These are phyloP conservation scores for Bothrops jararaca DNA, from an alignment of 2,113 vertebrate genomes.

Conservation along the genomic window DNA sequence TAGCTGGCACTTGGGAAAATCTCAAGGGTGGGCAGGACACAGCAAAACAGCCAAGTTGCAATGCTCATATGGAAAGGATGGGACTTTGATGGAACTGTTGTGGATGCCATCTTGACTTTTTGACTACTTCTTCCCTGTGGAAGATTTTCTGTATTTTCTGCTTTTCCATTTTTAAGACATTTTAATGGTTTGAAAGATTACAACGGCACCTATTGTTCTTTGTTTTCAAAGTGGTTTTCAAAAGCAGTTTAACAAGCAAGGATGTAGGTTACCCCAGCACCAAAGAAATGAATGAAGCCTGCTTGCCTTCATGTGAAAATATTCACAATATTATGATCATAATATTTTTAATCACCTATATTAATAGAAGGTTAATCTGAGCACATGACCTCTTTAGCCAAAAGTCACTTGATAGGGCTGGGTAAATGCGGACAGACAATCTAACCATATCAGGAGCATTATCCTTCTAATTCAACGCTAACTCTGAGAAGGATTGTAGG, in stretches of 20 bases:
- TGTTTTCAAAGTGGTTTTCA: not conserved
- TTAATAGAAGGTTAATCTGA: not conserved
- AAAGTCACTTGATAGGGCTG: not conserved
- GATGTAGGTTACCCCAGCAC: not conserved
- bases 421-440: not conserved
- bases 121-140: not conserved
- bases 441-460: not conserved
- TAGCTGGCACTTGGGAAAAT: not conserved
- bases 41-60: not conserved
- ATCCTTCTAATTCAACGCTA: slow-evolving; percentile 5
- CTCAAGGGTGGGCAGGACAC: not conserved
- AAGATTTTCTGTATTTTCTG: not conserved
- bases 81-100: not conserved
- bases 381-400: not conserved
- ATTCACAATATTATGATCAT: not conserved
- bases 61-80: not conserved
- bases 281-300: not conserved
- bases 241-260: not conserved
- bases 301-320: not conserved
- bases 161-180: not conserved
- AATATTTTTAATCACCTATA: not conserved
- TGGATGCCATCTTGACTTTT: not conserved
- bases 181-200: not conserved
- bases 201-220: not conserved
- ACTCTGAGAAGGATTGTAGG: not conserved